Evolutionary conservation across 1,140 invertebrate species (phyloP).

Genomic region (Branchinecta lindahli): DNA sequence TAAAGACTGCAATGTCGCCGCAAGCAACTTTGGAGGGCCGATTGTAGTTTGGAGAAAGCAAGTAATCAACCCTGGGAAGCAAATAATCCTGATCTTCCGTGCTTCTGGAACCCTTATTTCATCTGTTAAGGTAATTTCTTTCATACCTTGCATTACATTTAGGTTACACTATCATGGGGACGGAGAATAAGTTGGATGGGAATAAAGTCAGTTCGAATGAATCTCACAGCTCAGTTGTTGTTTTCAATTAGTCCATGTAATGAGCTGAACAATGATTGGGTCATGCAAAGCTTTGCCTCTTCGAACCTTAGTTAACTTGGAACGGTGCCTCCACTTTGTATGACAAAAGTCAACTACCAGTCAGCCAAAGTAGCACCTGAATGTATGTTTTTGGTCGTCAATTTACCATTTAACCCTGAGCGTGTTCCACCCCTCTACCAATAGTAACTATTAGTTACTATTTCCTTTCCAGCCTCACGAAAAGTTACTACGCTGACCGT

Average conservation of each 20-base stretch:
- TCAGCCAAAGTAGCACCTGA: too few species aligned
- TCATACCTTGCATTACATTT: not conserved
- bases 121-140: not conserved
- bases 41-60: not conserved
- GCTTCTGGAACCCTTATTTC: not conserved
- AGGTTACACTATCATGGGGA: not conserved
- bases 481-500: too few species aligned
- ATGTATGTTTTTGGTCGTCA: too few species aligned
- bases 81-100: not conserved
- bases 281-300: too few species aligned
- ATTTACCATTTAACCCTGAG: too few species aligned
- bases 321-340: too few species aligned
- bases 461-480: too few species aligned
- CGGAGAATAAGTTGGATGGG: not conserved
- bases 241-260: not conserved
- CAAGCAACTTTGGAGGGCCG: not conserved
- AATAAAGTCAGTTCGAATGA: not conserved
- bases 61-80: not conserved
- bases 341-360: too few species aligned
- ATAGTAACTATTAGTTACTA: too few species aligned
- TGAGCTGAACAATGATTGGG: not conserved
- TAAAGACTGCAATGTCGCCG: not conserved
- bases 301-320: too few species aligned
- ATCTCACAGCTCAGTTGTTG: not conserved
- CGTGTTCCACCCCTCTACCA: too few species aligned